Percentiles rank a stretch among this genome's conserved stretches.
Evolutionary conservation across 2,888 invertebrate species (phyloP).

Genomic region (Megastigmus dorsalis): DNA sequence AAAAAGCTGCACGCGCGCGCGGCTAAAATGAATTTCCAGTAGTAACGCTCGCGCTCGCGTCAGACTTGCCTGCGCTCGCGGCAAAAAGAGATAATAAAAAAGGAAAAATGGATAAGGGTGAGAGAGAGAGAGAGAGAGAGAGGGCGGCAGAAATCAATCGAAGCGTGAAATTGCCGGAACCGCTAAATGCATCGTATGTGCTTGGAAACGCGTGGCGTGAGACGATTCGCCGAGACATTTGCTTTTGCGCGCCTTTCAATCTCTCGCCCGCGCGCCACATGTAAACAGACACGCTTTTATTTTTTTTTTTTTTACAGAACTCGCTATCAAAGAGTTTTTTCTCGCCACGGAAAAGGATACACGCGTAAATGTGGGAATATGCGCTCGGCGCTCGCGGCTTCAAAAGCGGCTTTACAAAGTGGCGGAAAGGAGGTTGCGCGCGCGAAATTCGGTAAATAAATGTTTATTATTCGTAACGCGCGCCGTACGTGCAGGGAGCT

Average conservation of each 20-base stretch:
- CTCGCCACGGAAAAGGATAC: conserved; percentile 16
- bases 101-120: neutral
- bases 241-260: conserved; percentile 38
- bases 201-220: no score
- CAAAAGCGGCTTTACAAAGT: neutral
- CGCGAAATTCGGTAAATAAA: conserved; percentile 39
- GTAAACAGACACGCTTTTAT: no score
- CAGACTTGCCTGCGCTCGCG: conserved; percentile 13
- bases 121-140: conserved; percentile 14
- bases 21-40: conserved; percentile 46
- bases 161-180: conserved; percentile 45
- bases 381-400: no score
- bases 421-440: neutral
- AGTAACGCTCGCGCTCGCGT: conserved; percentile 39
- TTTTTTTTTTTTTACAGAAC: conserved; percentile 34
- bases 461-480: conserved; percentile 46
- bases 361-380: neutral
- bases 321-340: conserved; percentile 40
- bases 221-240: conserved; percentile 31
- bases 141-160: conserved; percentile 40
- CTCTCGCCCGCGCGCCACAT: conserved; percentile 35
- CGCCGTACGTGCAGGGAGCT: neutral
- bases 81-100: neutral
- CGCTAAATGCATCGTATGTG: conserved; percentile 9
- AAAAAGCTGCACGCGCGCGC: neutral